phyloP scores from a whole-genome alignment of 2,113 vertebrate species.

The Plecotus auritus region DNA sequence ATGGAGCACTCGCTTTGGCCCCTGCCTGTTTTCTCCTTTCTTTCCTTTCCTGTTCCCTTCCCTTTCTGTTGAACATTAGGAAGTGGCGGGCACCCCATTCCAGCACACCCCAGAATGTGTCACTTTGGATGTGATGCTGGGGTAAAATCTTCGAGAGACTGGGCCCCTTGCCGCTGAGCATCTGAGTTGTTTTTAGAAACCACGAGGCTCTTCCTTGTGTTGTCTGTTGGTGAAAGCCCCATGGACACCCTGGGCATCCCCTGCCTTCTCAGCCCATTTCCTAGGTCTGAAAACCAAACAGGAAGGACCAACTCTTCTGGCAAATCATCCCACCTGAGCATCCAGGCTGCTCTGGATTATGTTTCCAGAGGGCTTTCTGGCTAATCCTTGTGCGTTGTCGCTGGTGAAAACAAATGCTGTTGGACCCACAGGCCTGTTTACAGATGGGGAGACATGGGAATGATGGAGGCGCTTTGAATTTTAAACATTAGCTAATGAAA shows the following conservation, averaged over 20 bases:
- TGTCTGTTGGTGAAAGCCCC: background rate
- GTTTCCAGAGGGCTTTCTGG: slow-evolving; percentile 44
- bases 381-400: slow-evolving; percentile 52
- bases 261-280: background rate
- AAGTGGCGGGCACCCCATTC: background rate
- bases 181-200: background rate
- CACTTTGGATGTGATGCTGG: background rate
- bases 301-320: background rate
- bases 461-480: slow-evolving; percentile 60
- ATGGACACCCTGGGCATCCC: background rate
- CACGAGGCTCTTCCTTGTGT: background rate
- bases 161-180: background rate
- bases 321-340: background rate
- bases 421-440: slow-evolving; percentile 47
- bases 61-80: background rate
- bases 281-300: background rate
- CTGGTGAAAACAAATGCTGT: slow-evolving; percentile 52
- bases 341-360: slow-evolving; percentile 27
- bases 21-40: background rate
- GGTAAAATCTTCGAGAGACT: background rate
- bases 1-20: slow-evolving; percentile 74
- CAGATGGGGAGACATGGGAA: slow-evolving; percentile 43
- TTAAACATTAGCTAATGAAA: slow-evolving; percentile 69
- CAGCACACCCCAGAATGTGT: background rate
- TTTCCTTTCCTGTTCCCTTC: background rate